Percentiles rank a stretch among this genome's conserved stretches.
phyloP scores from a whole-genome alignment of 2,797 vertebrate genomes.

The Spatula versicolor region DNA sequence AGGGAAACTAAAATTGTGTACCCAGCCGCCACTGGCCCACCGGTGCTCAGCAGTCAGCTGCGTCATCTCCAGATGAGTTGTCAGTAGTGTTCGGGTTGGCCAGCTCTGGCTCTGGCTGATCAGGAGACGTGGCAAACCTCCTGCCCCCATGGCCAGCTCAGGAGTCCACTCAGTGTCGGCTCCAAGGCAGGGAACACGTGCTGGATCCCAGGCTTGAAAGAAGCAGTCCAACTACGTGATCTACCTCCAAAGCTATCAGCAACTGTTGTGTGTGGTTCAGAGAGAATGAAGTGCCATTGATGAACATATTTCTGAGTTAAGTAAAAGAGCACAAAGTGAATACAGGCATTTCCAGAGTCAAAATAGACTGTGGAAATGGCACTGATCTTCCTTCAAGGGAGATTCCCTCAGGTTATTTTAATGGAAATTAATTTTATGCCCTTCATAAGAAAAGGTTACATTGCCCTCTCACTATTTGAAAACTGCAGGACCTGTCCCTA shows the following conservation, averaged over 20 bases:
- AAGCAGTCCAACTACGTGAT: not conserved
- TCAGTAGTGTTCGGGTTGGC: not conserved
- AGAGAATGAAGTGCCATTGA: not conserved
- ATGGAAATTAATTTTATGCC: not conserved
- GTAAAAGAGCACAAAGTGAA: not conserved
- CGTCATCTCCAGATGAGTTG: not conserved
- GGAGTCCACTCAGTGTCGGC: not conserved
- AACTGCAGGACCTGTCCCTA: not conserved
- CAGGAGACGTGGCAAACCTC: not conserved
- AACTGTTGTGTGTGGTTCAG: not conserved
- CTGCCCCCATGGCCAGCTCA: fast-evolving
- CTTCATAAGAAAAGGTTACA: not conserved
- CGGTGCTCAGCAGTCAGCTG: not conserved
- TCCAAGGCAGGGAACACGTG: not conserved
- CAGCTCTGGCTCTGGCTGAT: not conserved
- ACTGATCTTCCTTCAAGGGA: not conserved
- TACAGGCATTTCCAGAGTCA: not conserved
- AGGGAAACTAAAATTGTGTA: not conserved
- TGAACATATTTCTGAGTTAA: not conserved
- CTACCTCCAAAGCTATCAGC: not conserved
- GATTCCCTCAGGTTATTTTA: not conserved
- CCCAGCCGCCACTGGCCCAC: too few relatives aligned
- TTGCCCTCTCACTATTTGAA: not conserved
- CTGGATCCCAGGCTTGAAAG: not conserved
- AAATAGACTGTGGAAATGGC: not conserved